Evolutionary conservation across 2,888 invertebrate species (phyloP), one percentile per base, ranked within the genome.

Genomic region (Drosophila flavopinicola): DNA sequence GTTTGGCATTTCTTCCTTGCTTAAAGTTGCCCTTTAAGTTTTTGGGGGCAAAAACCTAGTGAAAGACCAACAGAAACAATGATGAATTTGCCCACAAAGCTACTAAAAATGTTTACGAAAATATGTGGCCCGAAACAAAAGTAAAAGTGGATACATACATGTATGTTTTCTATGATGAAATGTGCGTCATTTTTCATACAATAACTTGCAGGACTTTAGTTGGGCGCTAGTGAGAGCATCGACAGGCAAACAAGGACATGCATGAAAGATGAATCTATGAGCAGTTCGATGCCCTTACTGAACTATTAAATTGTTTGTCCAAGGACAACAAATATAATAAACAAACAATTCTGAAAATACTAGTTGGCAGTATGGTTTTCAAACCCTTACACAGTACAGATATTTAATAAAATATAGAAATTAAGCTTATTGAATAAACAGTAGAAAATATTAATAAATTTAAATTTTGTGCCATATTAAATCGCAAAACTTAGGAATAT

Each of bases 1-100:
- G 20, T 42, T 27, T 38, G 13, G 32, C n/a, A 29, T 15, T 29
- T 47, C 25, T 57, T 53, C 29, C 33, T 30, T 58, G 42, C 60
- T 66, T 72, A 48, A 69, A 64, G 68, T 59, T 47, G 20, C 32
- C 53, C 77, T 64, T 76, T 57, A 75, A 75, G 42, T 52, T 47
- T 33, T 13, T 1, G 27, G 20, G 9, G 4, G 35, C 25, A 49
- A 44, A 32, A 47, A 38, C n/a, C 45, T 38, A 24, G 7, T 41
- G 30, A 24, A 10, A 30, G 6, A 20, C 7, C 29, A 51, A 33
- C 49, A 59, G 52, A 59, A 60, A 59, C 60, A 58, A 73, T 77
- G 82, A 84, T 86, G 65, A 80, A 83, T 82, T 67, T 53, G 39
- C 58, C 42, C 57, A 54, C 52, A 69, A 75, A 69, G 58, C 71